Percentiles rank a stretch among this genome's conserved stretches.
phyloP scores from a whole-genome alignment of 2,113 vertebrate genomes.

The Bagarius yarrelli region DNA sequence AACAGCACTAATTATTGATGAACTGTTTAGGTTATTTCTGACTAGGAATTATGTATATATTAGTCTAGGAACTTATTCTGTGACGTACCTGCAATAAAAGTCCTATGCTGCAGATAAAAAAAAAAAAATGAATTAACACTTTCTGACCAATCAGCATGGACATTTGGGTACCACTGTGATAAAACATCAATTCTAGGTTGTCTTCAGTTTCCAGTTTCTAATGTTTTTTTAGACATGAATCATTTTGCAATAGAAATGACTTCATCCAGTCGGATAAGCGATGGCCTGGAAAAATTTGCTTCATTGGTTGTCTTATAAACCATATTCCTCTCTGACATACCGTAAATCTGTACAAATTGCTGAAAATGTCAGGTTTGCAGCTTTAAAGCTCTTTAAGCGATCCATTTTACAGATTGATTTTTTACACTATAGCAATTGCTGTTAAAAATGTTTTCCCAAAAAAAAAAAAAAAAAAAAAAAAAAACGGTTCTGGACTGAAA shows the following conservation, averaged over 20 bases:
- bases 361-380: slow-evolving; percentile 1
- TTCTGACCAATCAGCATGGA: neutral
- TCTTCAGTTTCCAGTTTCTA: neutral
- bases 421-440: slow-evolving; percentile 6
- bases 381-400: slow-evolving; percentile 3
- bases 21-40: too few species aligned
- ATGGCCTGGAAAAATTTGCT: neutral
- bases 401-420: slow-evolving; percentile 19
- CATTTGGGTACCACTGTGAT: neutral
- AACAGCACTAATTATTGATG: neutral
- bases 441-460: neutral
- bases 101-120: neutral
- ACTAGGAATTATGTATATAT: too few species aligned
- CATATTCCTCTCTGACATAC: slow-evolving; percentile 13
- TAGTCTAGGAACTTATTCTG: too few species aligned
- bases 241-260: neutral
- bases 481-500: neutral
- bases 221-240: neutral
- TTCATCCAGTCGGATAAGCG: neutral
- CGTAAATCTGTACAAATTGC: neutral
- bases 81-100: neutral
- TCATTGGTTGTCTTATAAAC: slow-evolving; percentile 11
- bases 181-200: neutral
- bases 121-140: neutral
- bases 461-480: neutral